Evolutionary conservation across 2,888 invertebrate species (phyloP), one percentile per base, ranked within the genome.

Genomic region (Tortricodes alternella): DNA sequence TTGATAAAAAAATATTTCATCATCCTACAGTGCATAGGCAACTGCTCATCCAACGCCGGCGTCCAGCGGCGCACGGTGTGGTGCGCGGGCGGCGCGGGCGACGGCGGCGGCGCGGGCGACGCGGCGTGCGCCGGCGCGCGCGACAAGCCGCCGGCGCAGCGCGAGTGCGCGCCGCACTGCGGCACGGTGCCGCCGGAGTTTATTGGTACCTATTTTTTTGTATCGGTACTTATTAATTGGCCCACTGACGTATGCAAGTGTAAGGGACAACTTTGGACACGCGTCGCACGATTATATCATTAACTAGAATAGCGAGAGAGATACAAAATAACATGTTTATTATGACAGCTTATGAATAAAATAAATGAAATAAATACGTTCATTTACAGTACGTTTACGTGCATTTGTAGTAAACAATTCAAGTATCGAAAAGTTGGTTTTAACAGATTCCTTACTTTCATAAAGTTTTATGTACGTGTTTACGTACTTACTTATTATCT

Each of bases 41-140:
- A 84, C 53, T 92, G 91, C 64, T 64, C 78, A 0, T 35, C 64
- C 0, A 78, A 74, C 1, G 80, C 80, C 27, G 87, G 87, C 0
- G 68, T 86, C 1, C 90, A 92, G 61, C 83, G 84, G 27, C 89
- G 93, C 0, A 79, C 90, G 9, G 85, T 91, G 7, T 89, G 92
- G 56, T 91, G 93, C 63, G 81, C 89, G 0, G 88, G 90, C 53
- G 80, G 69, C 3, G 73, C 71, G 55, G 48, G 41, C 53, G 80
- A 69, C 3, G 73, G 71, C 53, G 48, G 41, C 60, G 73, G 58
- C 48, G 44, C 67, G 9, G 19, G 27, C 66, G 66, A 66, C 16
- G 69, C 63, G 1, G 60, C 82, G 57, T 63, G 66, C 5, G 71
- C 71, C 6, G 82, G 80, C 6, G 50, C 67, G 1, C 74, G 80